These are phyloP conservation scores for Brachionus paranguensis DNA, from an alignment of 1,140 invertebrate species.

Conservation along the genomic window DNA sequence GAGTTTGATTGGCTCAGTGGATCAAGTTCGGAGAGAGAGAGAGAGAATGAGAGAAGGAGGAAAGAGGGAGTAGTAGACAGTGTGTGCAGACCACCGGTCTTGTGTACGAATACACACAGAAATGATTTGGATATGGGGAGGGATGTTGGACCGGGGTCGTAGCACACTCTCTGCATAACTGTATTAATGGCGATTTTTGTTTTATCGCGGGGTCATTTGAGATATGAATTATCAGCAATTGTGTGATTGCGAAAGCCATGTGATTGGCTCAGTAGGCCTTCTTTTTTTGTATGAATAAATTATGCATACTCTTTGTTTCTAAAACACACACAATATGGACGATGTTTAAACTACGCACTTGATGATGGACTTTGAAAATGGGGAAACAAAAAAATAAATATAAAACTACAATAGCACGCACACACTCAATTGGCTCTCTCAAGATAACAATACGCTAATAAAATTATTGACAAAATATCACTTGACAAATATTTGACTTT, in stretches of 20 bases:
- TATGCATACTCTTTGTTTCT: neutral
- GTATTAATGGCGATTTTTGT: neutral
- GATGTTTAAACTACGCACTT: conserved; percentile 12
- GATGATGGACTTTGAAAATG: neutral
- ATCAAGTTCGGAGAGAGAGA: neutral
- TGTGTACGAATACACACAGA: neutral
- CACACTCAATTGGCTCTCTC: neutral
- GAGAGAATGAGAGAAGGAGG: neutral
- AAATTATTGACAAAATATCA: neutral
- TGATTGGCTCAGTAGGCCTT: neutral
- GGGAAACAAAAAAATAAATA: no score
- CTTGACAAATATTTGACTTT: conserved; percentile 26
- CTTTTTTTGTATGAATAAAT: neutral
- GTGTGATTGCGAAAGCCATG: neutral
- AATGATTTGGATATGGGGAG: neutral
- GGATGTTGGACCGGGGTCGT: neutral
- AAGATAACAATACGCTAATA: conserved; percentile 21
- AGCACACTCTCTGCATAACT: neutral
- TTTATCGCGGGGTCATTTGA: conserved; percentile 29
- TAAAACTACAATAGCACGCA: neutral
- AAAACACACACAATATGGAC: conserved; percentile 1
- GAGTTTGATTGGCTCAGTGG: neutral
- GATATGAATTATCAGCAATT: conserved; percentile 9
- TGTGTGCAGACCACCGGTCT: neutral
- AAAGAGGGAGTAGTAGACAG: neutral